Evolutionary conservation across 2,113 vertebrate species (phyloP).

Genomic region (Leptocoma aspasia): DNA sequence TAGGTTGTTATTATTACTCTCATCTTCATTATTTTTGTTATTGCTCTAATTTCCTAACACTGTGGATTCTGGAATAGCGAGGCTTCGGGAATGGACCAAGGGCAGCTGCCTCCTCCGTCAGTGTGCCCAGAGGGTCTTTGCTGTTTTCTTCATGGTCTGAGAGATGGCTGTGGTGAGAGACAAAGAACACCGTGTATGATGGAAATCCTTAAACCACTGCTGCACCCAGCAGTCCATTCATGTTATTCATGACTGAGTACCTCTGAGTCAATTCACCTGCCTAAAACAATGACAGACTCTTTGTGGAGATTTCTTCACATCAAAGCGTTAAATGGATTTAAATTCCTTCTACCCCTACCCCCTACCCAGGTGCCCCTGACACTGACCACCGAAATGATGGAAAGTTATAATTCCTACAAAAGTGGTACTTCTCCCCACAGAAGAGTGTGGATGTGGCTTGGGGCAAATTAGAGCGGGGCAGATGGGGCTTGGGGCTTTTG

Average conservation of each 20-base stretch:
- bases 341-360: background rate
- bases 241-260: background rate
- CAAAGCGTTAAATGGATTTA: background rate
- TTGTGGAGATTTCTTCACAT: background rate
- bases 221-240: background rate
- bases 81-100: conserved; percentile 64
- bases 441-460: background rate
- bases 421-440: background rate
- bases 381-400: background rate
- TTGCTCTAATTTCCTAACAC: background rate
- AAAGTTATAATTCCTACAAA: background rate
- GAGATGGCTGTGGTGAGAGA: conserved; percentile 62
- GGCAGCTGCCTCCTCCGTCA: conserved; percentile 69
- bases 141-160: conserved; percentile 64
- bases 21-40: background rate
- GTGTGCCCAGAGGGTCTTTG: conserved; percentile 63
- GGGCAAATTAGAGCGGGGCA: background rate
- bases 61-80: conserved; percentile 60
- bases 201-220: background rate
- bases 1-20: background rate
- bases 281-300: background rate
- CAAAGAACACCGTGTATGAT: background rate
- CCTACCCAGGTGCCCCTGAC: background rate
- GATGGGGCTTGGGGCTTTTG: background rate
- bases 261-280: background rate